Percentiles rank a stretch among this genome's conserved stretches.
phyloP scores from a whole-genome alignment of 2,113 vertebrate genomes.

The Tachuris rubrigastra region DNA sequence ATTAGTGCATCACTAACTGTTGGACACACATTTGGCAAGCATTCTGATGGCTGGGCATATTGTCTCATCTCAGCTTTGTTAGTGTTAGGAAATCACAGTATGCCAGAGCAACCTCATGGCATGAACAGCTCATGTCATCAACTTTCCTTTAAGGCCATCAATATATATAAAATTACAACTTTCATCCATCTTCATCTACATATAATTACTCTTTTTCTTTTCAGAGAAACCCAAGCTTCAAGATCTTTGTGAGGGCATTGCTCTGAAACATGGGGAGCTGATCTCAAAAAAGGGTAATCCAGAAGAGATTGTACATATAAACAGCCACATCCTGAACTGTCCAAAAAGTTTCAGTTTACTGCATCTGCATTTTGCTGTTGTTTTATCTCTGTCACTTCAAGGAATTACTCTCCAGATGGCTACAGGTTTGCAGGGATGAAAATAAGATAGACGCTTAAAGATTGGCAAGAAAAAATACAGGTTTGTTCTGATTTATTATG shows the following conservation, averaged over 20 bases:
- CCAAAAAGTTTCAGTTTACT: background rate
- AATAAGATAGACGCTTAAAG: background rate
- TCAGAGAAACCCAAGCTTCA: background rate
- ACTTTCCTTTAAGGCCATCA: background rate
- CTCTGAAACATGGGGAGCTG: background rate
- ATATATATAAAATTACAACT: background rate
- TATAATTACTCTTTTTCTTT: background rate
- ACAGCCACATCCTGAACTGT: background rate
- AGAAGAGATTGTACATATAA: background rate
- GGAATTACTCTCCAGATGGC: background rate
- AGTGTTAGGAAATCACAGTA: background rate
- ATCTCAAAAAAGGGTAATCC: background rate
- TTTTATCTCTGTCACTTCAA: background rate
- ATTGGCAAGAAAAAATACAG: background rate
- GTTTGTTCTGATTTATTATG: background rate
- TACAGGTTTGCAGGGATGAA: background rate
- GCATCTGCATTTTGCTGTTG: background rate
- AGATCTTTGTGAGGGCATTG: background rate
- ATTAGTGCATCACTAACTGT: background rate
- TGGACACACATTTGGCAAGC: background rate
- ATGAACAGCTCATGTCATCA: background rate
- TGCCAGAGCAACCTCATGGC: background rate
- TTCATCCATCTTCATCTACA: background rate
- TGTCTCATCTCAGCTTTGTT: background rate
- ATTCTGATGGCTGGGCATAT: background rate